These are phyloP conservation scores for Neodiprion lecontei DNA, from an alignment of 1,140 invertebrate species.

Conservation along the genomic window DNA sequence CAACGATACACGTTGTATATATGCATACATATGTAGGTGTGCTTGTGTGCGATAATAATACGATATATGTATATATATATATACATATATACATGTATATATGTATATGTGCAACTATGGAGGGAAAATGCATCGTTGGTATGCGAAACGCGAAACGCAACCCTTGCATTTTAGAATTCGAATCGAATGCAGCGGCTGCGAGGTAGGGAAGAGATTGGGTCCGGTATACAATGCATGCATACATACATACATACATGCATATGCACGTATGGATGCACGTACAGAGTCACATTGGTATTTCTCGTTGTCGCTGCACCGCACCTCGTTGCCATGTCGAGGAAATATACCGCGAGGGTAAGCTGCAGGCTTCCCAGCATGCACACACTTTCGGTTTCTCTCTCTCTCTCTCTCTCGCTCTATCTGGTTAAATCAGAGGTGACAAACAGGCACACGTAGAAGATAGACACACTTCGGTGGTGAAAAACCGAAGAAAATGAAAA, in stretches of 20 bases:
- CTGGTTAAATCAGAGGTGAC: no score
- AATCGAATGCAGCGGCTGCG: constrained; percentile 10
- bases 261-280: background rate
- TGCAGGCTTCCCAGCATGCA: background rate
- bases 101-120: background rate
- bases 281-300: background rate
- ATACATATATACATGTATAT: no score
- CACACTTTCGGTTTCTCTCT: background rate
- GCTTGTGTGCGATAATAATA: no score
- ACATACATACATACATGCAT: no score
- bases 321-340: background rate
- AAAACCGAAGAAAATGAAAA: no score
- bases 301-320: background rate
- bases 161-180: constrained; percentile 47
- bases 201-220: no score
- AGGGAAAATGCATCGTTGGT: constrained; percentile 25
- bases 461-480: no score
- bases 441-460: no score
- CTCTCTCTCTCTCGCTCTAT: background rate
- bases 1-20: no score
- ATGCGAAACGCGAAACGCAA: constrained; percentile 41
- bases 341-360: background rate
- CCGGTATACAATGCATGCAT: no score
- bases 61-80: no score
- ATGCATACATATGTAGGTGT: no score